Evolutionary conservation across 2,888 invertebrate genomes (phyloP), one percentile per base, ranked within the genome.

Genomic region (Dicranocentrus wangi): DNA sequence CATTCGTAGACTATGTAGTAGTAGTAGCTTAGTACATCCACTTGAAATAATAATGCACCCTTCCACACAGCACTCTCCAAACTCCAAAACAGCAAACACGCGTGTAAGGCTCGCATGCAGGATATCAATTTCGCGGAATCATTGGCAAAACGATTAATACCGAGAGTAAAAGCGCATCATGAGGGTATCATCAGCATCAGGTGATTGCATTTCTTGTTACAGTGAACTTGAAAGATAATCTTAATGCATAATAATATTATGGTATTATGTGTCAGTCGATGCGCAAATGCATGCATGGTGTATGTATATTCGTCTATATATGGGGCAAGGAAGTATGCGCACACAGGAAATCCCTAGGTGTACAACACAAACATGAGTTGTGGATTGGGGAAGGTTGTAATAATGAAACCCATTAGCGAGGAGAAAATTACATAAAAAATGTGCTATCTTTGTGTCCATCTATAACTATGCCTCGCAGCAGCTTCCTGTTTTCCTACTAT

Each of bases 151-250:
- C 63, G 53, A 63, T 63, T 63, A 73, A 51, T 58, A 51, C n/a
- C 15, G 15, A 47, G n/a, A 58, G 19, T 19, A 27, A 63, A 53
- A 28, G 51, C 15, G 51, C 25, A 32, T 28, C 32, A 61, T 21
- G 21, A 65, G 65, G 32, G 47, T 73, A 72, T 61, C 39, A 65
- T 65, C 27, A 43, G 42, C 8, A 71, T 60, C 65, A 65, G 65
- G 42, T 65, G 65, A 65, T 42, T 65, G 21, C 43, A 51, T 27
- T 73, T 27, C 55, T 73, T 47, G 75, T 55, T 65, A 55, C 75
- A 75, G 43, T 75, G 75, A 75, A 75, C 75, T 75, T 75, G 75
- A 75, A 75, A 75, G 75, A 75, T 75, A 65, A 75, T 75, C 75
- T 65, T 43, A 73, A 73, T 66, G 75, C 75, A 75, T 75, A 73